A percentile compares a stretch with the other conserved stretches of the same genome.
Conservation (phyloP, 53 echinoderm and acorn worm species). For the Holothuria leucospilota region DNA sequence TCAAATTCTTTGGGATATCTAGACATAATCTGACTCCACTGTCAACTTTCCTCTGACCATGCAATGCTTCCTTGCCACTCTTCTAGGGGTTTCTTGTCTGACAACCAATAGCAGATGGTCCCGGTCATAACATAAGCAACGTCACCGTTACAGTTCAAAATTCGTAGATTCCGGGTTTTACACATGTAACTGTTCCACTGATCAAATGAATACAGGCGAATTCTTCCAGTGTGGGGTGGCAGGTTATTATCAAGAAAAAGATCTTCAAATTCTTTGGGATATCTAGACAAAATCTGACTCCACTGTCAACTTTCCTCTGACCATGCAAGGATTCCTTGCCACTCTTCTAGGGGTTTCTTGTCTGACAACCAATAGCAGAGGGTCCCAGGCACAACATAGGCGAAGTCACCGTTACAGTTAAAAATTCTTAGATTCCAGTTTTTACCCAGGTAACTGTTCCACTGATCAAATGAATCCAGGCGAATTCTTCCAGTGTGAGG, state of each 20-base stretch:
- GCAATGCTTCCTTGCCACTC: slow-evolving; percentile 36
- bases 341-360: slow-evolving; percentile 39
- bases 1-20: slow-evolving; percentile 22
- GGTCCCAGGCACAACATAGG: slow-evolving; percentile 30
- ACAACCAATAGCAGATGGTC: slow-evolving; percentile 22
- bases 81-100: slow-evolving; percentile 41
- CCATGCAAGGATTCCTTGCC: slow-evolving; percentile 41
- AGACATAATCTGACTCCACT: slow-evolving; percentile 25
- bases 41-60: slow-evolving; percentile 50
- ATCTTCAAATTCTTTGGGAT: slow-evolving; percentile 28
- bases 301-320: slow-evolving; percentile 43
- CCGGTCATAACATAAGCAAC: slow-evolving; percentile 32
- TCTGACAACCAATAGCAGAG: slow-evolving; percentile 36
- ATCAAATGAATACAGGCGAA: slow-evolving; percentile 2
- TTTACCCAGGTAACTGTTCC: slow-evolving; percentile 20
- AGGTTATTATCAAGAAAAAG: neutral
- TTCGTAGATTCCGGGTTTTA: slow-evolving; percentile 14
- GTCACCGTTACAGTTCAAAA: slow-evolving; percentile 44
- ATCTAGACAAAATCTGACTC: slow-evolving; percentile 26
- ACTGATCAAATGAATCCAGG: slow-evolving; percentile 21
- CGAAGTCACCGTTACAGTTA: slow-evolving; percentile 43
- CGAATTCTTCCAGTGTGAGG: neutral
- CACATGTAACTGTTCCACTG: slow-evolving; percentile 20
- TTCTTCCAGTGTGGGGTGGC: neutral
- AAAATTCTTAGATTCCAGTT: slow-evolving; percentile 39